Percentiles rank a stretch among this genome's conserved stretches.
Conservation (phyloP, 2,888 invertebrate species). For the Camponotus fellah region DNA sequence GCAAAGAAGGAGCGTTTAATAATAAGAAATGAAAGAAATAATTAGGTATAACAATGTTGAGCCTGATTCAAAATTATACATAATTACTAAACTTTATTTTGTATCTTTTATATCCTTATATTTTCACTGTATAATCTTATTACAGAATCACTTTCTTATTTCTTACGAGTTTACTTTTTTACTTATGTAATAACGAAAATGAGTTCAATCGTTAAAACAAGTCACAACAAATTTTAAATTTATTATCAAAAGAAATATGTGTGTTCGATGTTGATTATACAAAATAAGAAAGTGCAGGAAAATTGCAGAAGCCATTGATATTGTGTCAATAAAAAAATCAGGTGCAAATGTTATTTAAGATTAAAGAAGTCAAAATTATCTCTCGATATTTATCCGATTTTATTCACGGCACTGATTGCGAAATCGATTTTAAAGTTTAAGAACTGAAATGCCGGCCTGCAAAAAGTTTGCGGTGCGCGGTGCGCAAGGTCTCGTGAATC, state of each 20-base stretch:
- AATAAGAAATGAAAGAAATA: neutral
- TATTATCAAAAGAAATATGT: constrained; percentile 17
- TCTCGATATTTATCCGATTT: constrained; percentile 5
- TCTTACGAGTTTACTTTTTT: neutral
- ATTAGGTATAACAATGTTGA: neutral
- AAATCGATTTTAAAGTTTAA: neutral
- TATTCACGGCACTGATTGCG: neutral
- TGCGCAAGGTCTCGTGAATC: constrained; percentile 43
- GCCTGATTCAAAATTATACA: neutral
- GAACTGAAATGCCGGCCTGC: neutral
- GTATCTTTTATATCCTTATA: neutral
- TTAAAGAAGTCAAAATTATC: constrained; percentile 20
- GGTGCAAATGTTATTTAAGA: constrained; percentile 5
- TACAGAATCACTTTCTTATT: neutral
- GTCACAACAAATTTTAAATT: constrained; percentile 11
- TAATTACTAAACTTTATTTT: neutral
- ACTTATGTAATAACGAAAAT: neutral
- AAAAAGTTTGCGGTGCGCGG: neutral
- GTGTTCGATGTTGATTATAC: neutral
- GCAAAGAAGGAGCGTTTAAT: neutral
- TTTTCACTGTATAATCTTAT: neutral
- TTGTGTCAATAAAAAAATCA: neutral
- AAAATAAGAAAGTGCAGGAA: neutral
- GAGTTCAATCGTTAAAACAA: neutral
- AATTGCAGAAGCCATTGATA: neutral